phyloP scores from a whole-genome alignment of 2,797 vertebrate genomes.

The Thaleichthys pacificus region DNA sequence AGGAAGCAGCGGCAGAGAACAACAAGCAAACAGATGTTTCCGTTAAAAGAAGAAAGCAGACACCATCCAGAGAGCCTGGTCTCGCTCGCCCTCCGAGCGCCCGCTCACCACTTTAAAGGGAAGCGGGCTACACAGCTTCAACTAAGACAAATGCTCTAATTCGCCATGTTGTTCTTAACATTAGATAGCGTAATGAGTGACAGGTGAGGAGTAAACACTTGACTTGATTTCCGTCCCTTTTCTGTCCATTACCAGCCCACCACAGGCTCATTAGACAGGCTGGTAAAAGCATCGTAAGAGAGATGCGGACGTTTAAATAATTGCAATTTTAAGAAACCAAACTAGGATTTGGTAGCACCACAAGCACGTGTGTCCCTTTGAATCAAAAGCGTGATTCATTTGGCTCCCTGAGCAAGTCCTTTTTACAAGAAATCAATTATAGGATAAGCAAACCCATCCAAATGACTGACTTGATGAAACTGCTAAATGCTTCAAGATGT shows the following conservation, averaged over 20 bases:
- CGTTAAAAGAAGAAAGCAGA: slow-evolving; percentile 41
- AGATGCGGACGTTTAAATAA: slow-evolving; percentile 31
- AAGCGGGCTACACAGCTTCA: not conserved
- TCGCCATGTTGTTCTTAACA: slow-evolving; percentile 15
- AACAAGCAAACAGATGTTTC: slow-evolving; percentile 49
- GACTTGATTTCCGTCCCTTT: slow-evolving; percentile 18
- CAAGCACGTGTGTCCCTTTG: slow-evolving; percentile 25
- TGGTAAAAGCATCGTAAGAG: slow-evolving; percentile 39
- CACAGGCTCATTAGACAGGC: slow-evolving; percentile 41
- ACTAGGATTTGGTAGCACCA: slow-evolving; percentile 23
- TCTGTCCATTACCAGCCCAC: slow-evolving; percentile 11
- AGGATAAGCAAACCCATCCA: not conserved
- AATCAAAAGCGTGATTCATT: slow-evolving; percentile 24
- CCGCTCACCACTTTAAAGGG: not conserved
- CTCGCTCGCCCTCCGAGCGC: not conserved
- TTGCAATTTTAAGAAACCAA: slow-evolving; percentile 29
- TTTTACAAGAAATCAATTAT: slow-evolving; percentile 4
- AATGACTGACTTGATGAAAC: slow-evolving; percentile 5
- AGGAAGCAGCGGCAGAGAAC: slow-evolving; percentile 30
- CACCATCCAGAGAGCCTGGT: slow-evolving; percentile 9
- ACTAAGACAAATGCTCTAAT: slow-evolving; percentile 26
- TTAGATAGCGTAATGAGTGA: slow-evolving; percentile 28
- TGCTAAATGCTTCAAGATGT: not conserved
- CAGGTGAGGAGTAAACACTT: slow-evolving; percentile 28
- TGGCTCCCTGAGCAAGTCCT: not conserved